These are phyloP conservation scores for Hesperophylax magnus DNA, from an alignment of 1,140 invertebrate genomes.

Conservation along the genomic window DNA sequence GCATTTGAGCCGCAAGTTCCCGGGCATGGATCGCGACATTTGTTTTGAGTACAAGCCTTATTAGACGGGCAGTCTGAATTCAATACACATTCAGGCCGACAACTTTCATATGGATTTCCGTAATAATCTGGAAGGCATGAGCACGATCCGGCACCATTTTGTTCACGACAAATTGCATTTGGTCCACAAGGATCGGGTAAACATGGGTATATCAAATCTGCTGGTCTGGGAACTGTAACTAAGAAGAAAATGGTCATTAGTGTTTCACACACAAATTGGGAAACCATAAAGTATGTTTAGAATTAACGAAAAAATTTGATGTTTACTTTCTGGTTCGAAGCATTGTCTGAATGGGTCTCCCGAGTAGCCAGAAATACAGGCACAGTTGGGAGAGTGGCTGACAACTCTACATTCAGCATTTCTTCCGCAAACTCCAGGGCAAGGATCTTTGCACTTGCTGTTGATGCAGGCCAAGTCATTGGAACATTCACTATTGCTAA, in stretches of 20 bases:
- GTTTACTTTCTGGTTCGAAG: slow-evolving; percentile 59
- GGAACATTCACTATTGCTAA: slow-evolving; percentile 77
- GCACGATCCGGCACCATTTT: slow-evolving; percentile 71
- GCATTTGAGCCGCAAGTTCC: slow-evolving; percentile 82
- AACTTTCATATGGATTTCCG: slow-evolving; percentile 71
- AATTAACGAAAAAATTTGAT: not conserved
- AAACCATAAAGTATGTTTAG: not conserved
- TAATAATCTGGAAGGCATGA: slow-evolving; percentile 71
- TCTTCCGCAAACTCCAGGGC: slow-evolving; percentile 81
- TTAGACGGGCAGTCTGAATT: slow-evolving; percentile 76
- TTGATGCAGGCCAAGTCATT: slow-evolving; percentile 74
- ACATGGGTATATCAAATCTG: slow-evolving; percentile 61
- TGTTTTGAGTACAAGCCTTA: slow-evolving; percentile 78
- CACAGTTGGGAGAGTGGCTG: slow-evolving; percentile 82
- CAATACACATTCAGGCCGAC: slow-evolving; percentile 70
- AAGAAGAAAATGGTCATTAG: slow-evolving; percentile 56
- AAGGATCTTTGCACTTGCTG: slow-evolving; percentile 80
- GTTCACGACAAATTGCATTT: slow-evolving; percentile 73
- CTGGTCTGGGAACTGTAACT: slow-evolving; percentile 64
- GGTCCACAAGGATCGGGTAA: slow-evolving; percentile 66
- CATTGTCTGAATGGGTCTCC: slow-evolving; percentile 81
- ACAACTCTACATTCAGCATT: slow-evolving; percentile 81
- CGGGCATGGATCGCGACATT: slow-evolving; percentile 81
- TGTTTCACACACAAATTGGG: slow-evolving; percentile 48
- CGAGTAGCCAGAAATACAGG: slow-evolving; percentile 75